phyloP scores from a whole-genome alignment of 2,888 invertebrate species.

The Eugnorisma glareosa region DNA sequence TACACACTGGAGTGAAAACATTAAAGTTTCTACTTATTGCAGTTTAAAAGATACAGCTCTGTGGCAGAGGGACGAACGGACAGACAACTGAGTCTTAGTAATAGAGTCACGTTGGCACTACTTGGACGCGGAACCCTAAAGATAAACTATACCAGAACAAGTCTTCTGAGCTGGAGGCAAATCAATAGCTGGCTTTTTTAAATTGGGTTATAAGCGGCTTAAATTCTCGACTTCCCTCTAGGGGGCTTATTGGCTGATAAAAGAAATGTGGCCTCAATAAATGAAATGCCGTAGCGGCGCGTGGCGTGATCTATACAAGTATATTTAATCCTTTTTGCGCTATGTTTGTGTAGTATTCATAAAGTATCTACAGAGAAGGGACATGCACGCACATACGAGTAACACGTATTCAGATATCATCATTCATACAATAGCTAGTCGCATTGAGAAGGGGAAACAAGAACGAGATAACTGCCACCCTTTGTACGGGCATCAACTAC shows the following conservation, averaged over 20 bases:
- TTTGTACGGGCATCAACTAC: too few species aligned
- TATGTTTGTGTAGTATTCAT: not conserved
- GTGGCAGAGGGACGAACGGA: not conserved
- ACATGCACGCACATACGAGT: too few species aligned
- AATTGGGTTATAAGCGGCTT: conserved; percentile 6
- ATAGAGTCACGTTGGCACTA: not conserved
- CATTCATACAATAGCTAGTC: too few species aligned
- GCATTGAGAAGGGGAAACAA: too few species aligned
- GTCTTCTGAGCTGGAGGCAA: not conserved
- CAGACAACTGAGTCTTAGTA: not conserved
- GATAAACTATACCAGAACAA: not conserved
- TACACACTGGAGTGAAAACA: not conserved
- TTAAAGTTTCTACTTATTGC: not conserved
- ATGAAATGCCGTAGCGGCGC: not conserved
- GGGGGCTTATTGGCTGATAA: conserved; percentile 3
- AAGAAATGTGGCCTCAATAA: not conserved
- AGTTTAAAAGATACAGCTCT: not conserved
- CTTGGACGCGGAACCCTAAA: not conserved
- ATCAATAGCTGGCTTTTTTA: conserved; percentile 3
- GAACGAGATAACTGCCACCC: too few species aligned
- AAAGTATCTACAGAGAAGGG: too few species aligned
- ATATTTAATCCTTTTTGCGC: not conserved
- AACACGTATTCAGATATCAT: too few species aligned
- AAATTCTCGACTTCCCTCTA: not conserved
- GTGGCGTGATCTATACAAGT: not conserved